Base-by-base conservation (phyloP, 37 sponge, comb jelly and placozoan species). In the Halichondria panicea region DNA sequence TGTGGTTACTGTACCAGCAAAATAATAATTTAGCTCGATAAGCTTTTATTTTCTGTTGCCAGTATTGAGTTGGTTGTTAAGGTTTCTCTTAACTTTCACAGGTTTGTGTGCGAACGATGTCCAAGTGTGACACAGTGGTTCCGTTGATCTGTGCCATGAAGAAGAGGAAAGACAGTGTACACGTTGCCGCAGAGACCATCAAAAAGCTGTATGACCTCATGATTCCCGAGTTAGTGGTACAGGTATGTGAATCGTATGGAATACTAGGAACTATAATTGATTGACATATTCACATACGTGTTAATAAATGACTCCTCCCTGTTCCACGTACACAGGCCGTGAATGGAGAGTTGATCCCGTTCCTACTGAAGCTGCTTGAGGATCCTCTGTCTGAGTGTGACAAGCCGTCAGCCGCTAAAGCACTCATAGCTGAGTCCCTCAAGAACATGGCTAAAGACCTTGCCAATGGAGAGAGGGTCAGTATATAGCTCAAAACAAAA, bases 341-440 rank as follows among this genome's bases (percentile, higher is more conserved):
- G 30, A 84, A 84, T 55, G 89, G 77, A 13, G 92, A 89, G 11
- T 75, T 98, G 13, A 92, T 96, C 21, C 79, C 78, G 48, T 95
- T 83, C 65, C 84, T 98, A 0, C 88, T 98, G 27, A 67, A 72
- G 28, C 82, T 98, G 45, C 74, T 98, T 79, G 94, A 95, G 70
- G 72, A 81, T 36, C 67, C 82, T 21, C 78, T 96, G 3, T 70
- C 72, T 0, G 88, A 79, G 34, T 75, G 93, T 72, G 95, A 95
- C 64, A 95, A 90, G 48, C 89, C 96, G 0, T 58, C 92, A n/a
- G 89, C 99, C 50, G 88, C 96, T n/a, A 98, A 98, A 74, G 99
- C 99, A 8, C 78, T 92, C 76, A 92, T 98, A 5, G 96, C 96
- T 0, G 93, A 93, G 70, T 74, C 89, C 13, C 94, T 98, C 60